Conservation (phyloP, 2,888 invertebrate species). For the Taphrorychus bicolor region DNA sequence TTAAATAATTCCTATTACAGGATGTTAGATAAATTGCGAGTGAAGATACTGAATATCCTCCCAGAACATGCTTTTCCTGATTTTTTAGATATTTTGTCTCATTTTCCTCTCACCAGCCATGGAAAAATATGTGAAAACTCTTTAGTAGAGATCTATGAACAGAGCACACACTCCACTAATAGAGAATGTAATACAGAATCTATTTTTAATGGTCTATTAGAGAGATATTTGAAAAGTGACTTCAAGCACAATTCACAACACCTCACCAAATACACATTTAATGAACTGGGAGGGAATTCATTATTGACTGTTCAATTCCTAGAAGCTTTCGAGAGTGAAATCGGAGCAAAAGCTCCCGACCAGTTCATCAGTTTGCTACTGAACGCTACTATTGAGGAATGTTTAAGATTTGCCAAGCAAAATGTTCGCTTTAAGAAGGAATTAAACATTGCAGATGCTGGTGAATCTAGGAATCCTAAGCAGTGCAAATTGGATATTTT, state of each 20-base stretch:
- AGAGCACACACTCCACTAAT: slow-evolving; percentile 12
- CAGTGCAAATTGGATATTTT: background rate
- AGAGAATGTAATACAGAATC: slow-evolving; percentile 12
- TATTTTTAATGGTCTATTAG: slow-evolving; percentile 48
- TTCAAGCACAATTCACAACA: slow-evolving; percentile 10
- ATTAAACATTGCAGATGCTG: background rate
- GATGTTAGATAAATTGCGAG: slow-evolving; percentile 48
- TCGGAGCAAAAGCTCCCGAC: slow-evolving; percentile 59
- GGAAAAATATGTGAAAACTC: slow-evolving; percentile 71
- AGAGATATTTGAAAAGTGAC: slow-evolving; percentile 34
- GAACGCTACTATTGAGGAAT: slow-evolving; percentile 58
- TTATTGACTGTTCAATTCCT: slow-evolving; percentile 71
- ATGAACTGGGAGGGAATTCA: slow-evolving; percentile 74
- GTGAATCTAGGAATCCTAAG: background rate
- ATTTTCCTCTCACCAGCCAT: slow-evolving; percentile 69
- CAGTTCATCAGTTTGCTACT: slow-evolving; percentile 66
- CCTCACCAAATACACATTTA: slow-evolving; percentile 61
- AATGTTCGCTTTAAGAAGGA: slow-evolving; percentile 49
- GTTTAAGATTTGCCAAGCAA: slow-evolving; percentile 53
- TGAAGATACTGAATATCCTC: slow-evolving; percentile 51
- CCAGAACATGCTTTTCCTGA: slow-evolving; percentile 65
- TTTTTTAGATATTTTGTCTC: slow-evolving; percentile 66
- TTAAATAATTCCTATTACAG: background rate
- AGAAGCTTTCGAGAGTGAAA: slow-evolving; percentile 63
- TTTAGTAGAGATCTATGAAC: slow-evolving; percentile 59